phyloP scores from a whole-genome alignment of 1,140 invertebrate genomes.

The Manduca sexta region DNA sequence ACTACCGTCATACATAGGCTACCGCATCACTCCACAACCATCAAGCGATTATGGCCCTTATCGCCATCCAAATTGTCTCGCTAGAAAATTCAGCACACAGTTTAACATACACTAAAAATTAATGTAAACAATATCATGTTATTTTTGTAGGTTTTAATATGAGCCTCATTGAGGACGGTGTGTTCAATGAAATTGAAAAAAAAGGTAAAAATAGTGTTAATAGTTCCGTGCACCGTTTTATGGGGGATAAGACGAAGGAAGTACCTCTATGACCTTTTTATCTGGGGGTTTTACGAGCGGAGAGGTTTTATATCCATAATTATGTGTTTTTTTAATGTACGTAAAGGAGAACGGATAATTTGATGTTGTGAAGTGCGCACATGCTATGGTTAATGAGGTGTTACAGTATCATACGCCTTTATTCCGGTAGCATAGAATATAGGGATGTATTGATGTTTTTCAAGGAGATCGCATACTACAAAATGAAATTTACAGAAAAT shows the following conservation, averaged over 20 bases:
- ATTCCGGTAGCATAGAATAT: too few species aligned
- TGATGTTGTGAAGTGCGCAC: conserved; percentile 20
- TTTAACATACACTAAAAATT: conserved; percentile 34
- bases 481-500: too few species aligned
- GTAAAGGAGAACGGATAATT: conserved; percentile 32
- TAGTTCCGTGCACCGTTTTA: conserved; percentile 31
- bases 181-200: conserved; percentile 40
- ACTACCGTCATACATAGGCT: conserved; percentile 33
- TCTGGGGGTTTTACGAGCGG: conserved; percentile 33
- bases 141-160: conserved; percentile 38
- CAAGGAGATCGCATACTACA: too few species aligned
- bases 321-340: conserved; percentile 33
- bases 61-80: conserved; percentile 18
- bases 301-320: conserved; percentile 45
- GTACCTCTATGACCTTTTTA: conserved; percentile 38
- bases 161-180: conserved; percentile 39
- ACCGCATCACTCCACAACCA: conserved; percentile 11
- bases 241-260: conserved; percentile 33
- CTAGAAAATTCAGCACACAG: conserved; percentile 35
- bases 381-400: conserved; percentile 9
- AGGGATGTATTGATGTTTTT: too few species aligned
- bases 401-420: too few species aligned
- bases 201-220: conserved; percentile 41
- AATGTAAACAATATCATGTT: conserved; percentile 32
- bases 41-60: conserved; percentile 25